phyloP scores from a whole-genome alignment of 1,140 invertebrate species.

The Mesaphorura yosii region DNA sequence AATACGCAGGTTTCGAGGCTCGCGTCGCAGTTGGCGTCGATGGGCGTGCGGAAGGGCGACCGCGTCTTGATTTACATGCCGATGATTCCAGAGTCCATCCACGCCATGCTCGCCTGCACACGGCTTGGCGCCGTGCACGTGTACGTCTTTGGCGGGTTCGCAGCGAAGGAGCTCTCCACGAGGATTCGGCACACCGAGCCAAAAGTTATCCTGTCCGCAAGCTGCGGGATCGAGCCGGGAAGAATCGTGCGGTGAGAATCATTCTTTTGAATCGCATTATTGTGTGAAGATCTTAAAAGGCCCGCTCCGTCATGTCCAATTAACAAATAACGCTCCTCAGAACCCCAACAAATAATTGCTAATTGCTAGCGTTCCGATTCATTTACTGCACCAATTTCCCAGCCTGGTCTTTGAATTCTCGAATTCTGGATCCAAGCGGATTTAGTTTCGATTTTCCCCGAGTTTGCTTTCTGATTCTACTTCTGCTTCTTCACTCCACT shows the following conservation, averaged over 20 bases:
- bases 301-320: no score
- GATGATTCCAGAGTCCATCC: conserved; percentile 84
- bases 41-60: conserved; percentile 74
- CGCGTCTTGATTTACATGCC: conserved; percentile 95
- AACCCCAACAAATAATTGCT: no score
- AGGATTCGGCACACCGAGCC: conserved; percentile 34
- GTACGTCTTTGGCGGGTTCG: conserved; percentile 60
- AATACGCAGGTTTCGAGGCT: conserved; percentile 5
- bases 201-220: conserved; percentile 45
- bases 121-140: conserved; percentile 90
- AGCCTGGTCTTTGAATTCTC: no score
- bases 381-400: no score
- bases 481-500: no score
- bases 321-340: no score
- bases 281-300: no score
- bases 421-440: no score
- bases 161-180: conserved; percentile 10
- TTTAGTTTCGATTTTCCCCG: no score
- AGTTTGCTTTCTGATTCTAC: no score
- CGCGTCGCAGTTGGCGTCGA: background rate
- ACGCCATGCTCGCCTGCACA: conserved; percentile 88
- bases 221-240: conserved; percentile 76
- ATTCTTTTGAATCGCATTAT: conserved; percentile 72
- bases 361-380: no score
- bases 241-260: conserved; percentile 57